phyloP scores from a whole-genome alignment of 2,797 vertebrate genomes.

The Poecile montanus region DNA sequence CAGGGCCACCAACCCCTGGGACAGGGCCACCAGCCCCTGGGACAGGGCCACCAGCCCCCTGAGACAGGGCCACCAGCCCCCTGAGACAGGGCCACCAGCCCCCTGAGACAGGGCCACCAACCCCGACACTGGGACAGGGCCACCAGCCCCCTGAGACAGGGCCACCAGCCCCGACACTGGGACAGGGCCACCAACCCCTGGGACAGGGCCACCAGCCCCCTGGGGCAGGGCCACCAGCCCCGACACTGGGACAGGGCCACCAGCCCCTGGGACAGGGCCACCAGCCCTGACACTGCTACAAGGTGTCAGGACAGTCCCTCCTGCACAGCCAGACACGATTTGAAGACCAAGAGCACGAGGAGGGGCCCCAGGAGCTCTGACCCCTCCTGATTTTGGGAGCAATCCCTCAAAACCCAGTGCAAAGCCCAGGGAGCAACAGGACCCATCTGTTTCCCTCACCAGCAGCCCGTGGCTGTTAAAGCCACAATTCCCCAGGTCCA shows the following conservation, averaged over 20 bases:
- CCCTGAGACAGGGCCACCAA: too few species aligned
- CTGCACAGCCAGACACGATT: background rate
- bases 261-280: background rate
- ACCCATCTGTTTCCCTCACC: background rate
- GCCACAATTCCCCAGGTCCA: background rate
- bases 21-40: background rate
- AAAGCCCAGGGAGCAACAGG: background rate
- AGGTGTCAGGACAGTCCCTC: background rate
- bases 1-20: background rate
- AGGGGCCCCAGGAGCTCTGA: too few species aligned
- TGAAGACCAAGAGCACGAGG: background rate
- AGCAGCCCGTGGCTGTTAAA: background rate
- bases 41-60: background rate
- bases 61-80: background rate
- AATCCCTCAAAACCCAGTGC: background rate
- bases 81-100: background rate
- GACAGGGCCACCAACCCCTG: rapidly evolving
- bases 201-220: background rate
- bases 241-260: too few species aligned
- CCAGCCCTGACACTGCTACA: background rate
- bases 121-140: background rate
- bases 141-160: background rate
- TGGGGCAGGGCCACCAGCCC: background rate
- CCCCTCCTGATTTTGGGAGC: background rate
- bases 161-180: background rate